Base-by-base conservation (phyloP, 2,113 vertebrate species). In the Lutjanus erythropterus region DNA sequence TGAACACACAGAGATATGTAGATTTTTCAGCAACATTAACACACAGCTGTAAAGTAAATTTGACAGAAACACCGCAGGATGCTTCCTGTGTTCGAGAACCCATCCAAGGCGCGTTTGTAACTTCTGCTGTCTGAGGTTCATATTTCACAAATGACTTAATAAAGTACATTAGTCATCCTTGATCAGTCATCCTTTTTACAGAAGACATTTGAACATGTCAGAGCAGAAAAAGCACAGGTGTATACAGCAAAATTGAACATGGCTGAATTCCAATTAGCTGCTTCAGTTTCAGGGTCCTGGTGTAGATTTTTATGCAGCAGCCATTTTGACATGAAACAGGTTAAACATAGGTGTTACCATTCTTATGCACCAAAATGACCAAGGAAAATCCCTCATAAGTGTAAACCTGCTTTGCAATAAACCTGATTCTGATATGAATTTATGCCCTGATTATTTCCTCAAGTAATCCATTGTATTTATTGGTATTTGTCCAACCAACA, bases 1-100 rank as follows among this genome's bases (percentile, higher is more conserved):
- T 12, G 47, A 65, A 53, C 69, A 74, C 68, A 65, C 71, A 49
- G 21, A 42, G 61, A 72, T 56, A 18, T 62, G 42, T 23, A 29
- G 58, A 64, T 50, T 64, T 53, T 71, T 49, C 52, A 21, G 60
- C 49, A 62, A n/a, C 53, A 71, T 44, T 50, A 58, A 67, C 31
- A 55, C 70, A 33, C 52, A 78, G 69, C 72, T 71, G 47, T 50
- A 58, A 66, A 66, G 16, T 50, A 55, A 67, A 42, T 39, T 21
- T 52, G 33, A 67, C 44, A 39, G 37, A 55, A 49, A 72, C 76
- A 64, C 31, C 46, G 52, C 60, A 6, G 66, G 44, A 33, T 66
- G 49, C 59, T 66, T 11, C 23, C 35, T 31, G 0, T 33, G 11
- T 64, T 27, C 23, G 41, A 73, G 62, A 12, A 61, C 49, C 31